phyloP scores from a whole-genome alignment of 2,113 vertebrate genomes.

The Fukomys damarensis region DNA sequence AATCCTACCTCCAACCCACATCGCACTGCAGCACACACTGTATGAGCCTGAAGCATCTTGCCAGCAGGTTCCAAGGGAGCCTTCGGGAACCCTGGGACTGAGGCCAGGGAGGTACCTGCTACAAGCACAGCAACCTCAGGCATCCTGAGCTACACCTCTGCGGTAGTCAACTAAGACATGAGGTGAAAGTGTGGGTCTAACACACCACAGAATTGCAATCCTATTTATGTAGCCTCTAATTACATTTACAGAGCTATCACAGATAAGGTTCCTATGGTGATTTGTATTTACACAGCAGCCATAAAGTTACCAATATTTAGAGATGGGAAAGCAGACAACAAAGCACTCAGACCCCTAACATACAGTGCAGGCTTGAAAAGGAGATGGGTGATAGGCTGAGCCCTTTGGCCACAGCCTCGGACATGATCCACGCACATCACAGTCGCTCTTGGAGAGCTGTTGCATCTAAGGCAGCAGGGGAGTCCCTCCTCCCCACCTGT shows the following conservation, averaged over 20 bases:
- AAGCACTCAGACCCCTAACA: neutral
- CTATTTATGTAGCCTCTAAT: neutral
- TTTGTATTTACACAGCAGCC: neutral
- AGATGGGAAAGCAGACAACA: neutral
- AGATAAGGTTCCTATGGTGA: neutral
- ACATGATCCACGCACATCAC: neutral
- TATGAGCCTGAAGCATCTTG: neutral
- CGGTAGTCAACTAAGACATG: neutral
- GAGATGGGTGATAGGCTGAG: neutral
- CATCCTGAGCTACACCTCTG: neutral
- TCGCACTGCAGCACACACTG: neutral
- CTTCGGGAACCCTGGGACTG: no score
- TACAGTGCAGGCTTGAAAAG: neutral
- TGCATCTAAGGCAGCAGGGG: neutral
- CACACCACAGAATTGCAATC: neutral
- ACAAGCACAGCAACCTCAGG: accelerated
- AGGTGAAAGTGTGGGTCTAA: neutral
- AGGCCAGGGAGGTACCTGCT: neutral
- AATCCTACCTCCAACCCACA: neutral
- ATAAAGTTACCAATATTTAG: neutral
- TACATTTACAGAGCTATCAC: neutral
- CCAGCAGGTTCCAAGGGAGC: accelerated
- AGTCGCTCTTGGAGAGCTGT: neutral
- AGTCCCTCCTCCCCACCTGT: neutral
- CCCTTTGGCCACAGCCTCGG: neutral